phyloP scores from a whole-genome alignment of 2,888 invertebrate genomes.

The Teleogryllus oceanicus region DNA sequence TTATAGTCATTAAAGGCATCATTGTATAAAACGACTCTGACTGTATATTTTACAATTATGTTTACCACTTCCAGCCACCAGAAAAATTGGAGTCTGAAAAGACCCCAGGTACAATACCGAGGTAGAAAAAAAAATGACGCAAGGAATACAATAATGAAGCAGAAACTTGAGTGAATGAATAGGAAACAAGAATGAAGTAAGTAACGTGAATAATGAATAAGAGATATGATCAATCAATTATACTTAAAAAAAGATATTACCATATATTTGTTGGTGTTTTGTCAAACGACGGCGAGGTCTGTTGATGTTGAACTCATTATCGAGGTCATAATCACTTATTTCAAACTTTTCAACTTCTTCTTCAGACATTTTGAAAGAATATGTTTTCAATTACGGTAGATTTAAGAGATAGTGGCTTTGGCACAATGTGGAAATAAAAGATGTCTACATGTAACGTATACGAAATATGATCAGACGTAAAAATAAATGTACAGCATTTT shows the following conservation, averaged over 20 bases:
- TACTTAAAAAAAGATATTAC: conserved; percentile 52
- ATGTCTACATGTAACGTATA: neutral
- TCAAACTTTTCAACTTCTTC: conserved; percentile 93
- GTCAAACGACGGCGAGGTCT: conserved; percentile 67
- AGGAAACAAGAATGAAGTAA: conserved; percentile 25
- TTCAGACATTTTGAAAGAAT: conserved; percentile 59
- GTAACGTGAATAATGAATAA: neutral
- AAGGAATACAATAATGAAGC: no score
- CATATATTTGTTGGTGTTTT: conserved; percentile 91
- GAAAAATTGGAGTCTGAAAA: no score
- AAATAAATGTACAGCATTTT: neutral
- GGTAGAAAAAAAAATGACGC: no score
- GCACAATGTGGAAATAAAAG: neutral
- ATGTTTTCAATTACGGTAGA: no score
- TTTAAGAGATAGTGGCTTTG: no score
- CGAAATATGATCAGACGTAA: conserved; percentile 18
- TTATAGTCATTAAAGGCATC: no score
- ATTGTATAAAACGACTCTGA: no score
- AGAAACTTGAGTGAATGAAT: neutral
- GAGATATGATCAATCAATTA: conserved; percentile 24
- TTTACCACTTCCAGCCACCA: no score
- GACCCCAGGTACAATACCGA: no score
- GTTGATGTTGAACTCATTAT: conserved; percentile 86
- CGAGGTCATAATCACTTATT: conserved; percentile 89
- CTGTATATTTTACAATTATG: no score